These are phyloP conservation scores for Clostera curtula DNA, from an alignment of 2,888 invertebrate genomes.

Conservation along the genomic window DNA sequence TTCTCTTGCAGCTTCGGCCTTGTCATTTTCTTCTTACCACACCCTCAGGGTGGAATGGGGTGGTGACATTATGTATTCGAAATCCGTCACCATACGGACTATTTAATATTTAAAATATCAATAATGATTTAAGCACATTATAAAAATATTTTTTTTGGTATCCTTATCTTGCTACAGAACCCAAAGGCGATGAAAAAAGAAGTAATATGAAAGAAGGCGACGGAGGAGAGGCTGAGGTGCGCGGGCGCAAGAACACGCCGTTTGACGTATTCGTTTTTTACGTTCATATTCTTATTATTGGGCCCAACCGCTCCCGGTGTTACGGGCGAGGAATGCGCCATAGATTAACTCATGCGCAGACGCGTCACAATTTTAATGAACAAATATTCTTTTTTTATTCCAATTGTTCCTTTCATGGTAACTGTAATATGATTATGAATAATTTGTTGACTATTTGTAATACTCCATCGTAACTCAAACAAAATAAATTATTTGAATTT, in stretches of 20 bases:
- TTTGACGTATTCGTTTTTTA: constrained; percentile 68
- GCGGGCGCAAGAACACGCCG: constrained; percentile 56
- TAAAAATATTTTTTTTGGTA: too few species aligned
- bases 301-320: constrained; percentile 72
- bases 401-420: constrained; percentile 1
- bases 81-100: too few species aligned
- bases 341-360: constrained; percentile 46
- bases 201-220: constrained; percentile 44
- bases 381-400: constrained; percentile 4
- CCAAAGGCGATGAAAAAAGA: constrained; percentile 33
- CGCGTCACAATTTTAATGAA: constrained; percentile 32
- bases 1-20: too few species aligned
- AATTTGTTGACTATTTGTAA: too few species aligned
- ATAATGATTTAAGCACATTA: too few species aligned
- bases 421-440: constrained; percentile 1
- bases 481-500: too few species aligned
- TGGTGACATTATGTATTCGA: too few species aligned
- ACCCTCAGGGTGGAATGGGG: too few species aligned
- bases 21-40: too few species aligned
- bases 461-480: too few species aligned
- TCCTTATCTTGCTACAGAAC: constrained; percentile 39
- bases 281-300: constrained; percentile 70
- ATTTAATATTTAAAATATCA: too few species aligned
- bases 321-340: constrained; percentile 69
- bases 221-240: constrained; percentile 31